A percentile compares a stretch with the other conserved stretches of the same genome.
Conservation (phyloP, 2,888 invertebrate genomes). For the Drosophila koepferae region DNA sequence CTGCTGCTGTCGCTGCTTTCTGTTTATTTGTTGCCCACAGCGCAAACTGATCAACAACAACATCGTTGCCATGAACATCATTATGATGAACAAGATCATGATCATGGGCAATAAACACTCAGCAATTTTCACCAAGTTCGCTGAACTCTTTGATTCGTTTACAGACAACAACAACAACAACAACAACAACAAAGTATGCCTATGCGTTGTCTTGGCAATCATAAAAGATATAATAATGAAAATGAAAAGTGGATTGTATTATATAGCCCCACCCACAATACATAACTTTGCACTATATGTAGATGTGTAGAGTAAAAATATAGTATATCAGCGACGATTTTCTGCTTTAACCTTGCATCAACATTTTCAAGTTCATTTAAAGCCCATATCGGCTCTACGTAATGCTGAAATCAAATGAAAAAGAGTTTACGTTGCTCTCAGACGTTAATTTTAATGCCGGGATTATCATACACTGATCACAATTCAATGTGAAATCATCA, state of each 20-base stretch:
- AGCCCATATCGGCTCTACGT: not conserved
- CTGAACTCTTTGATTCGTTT: constrained; percentile 59
- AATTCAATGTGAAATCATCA: too few species aligned
- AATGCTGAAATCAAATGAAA: not conserved
- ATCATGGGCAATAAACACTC: constrained; percentile 59
- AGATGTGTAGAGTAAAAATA: not conserved
- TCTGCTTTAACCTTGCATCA: not conserved
- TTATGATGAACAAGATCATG: constrained; percentile 21
- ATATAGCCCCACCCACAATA: not conserved
- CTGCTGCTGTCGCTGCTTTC: constrained; percentile 25
- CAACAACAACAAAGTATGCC: not conserved
- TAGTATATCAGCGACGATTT: not conserved
- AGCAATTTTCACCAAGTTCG: constrained; percentile 70
- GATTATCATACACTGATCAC: too few species aligned
- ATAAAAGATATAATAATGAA: not conserved
- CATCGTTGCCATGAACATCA: constrained; percentile 33
- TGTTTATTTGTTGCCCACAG: constrained; percentile 17
- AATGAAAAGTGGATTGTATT: not conserved
- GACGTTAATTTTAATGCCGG: not conserved
- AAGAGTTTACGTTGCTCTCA: not conserved
- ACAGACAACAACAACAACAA: constrained; percentile 42
- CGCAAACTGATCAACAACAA: constrained; percentile 22
- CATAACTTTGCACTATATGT: not conserved
- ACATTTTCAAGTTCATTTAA: not conserved
- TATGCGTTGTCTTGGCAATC: constrained; percentile 23